Evolutionary conservation across 2,113 vertebrate species (phyloP), one percentile per base, ranked within the genome.

Genomic region (Macrotis lagotis): DNA sequence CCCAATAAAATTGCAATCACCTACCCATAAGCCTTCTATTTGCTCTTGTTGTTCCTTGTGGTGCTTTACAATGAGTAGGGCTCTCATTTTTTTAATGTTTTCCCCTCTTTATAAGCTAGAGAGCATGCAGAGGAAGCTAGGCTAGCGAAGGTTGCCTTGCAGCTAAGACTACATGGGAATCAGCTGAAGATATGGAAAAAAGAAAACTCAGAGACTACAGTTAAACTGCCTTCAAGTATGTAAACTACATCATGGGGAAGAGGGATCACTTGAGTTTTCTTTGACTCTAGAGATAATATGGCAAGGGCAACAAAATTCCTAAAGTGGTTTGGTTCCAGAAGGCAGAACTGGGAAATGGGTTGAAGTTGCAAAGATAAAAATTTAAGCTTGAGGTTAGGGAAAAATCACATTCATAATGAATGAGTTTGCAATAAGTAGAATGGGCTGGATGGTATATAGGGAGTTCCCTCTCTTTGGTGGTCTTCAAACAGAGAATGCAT

Each of bases 1-100:
- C 2, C 93, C 89, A 52, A 88, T 9, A 91, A 51, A 96, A 37
- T 83, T 90, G 95, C 91, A 97, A 44, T 55, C 12, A 89, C 49
- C 91, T 48, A 9, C 16, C 95, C 95, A 90, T 88, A 93, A 91
- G 90, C n/a, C 31, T 93, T 12, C 47, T 44, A 94, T 83, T 2
- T 48, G 50, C 52, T 0, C 1, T 53, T 90, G 7, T 92, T 97
- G 8, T 9, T 37, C 92, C 90, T 91, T 51, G 9, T 91, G 97
- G 52, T 96, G 50, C n/a, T 96, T 93, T 95, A 88, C 91, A 88
- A 91, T 74, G 19, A 47, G 92, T 88, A 55, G 31, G 37, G 37
- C 6, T 59, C 49, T 83, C 0, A 93, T 48, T 48, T 93, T 93
- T 94, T 96, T 94, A 95, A 89, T 74, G 19, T 83, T n/a, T 83